A percentile compares a stretch with the other conserved stretches of the same genome.
Evolutionary conservation across 2,113 vertebrate genomes (phyloP).

Genomic region (Rynchops niger): DNA sequence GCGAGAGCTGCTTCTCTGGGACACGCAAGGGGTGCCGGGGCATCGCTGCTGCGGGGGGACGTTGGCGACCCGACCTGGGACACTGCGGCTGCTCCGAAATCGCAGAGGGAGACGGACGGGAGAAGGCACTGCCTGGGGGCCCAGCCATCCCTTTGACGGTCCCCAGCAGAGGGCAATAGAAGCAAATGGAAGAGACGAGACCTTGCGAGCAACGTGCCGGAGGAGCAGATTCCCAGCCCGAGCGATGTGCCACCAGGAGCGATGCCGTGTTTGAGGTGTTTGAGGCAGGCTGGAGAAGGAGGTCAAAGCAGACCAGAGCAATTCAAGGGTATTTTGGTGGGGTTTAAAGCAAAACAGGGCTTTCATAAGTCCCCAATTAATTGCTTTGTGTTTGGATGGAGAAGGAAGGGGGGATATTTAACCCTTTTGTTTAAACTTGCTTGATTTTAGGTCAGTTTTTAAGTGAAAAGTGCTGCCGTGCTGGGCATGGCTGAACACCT

Average conservation of each 20-base stretch:
- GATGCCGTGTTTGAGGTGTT: background rate
- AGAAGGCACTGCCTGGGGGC: background rate
- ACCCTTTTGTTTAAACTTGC: background rate
- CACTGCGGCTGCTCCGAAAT: background rate
- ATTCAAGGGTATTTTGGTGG: background rate
- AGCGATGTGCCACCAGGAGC: background rate
- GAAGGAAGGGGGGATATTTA: background rate
- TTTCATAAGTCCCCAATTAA: background rate
- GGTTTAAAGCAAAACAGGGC: background rate
- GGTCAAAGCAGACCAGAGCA: background rate
- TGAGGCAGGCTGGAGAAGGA: background rate
- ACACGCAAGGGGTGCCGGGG: accelerated
- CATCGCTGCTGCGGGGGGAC: accelerated
- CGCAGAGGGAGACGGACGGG: accelerated
- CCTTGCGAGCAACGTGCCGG: background rate
- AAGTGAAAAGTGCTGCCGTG: background rate
- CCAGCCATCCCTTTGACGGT: background rate
- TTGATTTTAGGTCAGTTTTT: background rate
- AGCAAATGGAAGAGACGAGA: slow-evolving; percentile 39
- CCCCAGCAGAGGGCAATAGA: slow-evolving; percentile 66
- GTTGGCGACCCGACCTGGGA: background rate
- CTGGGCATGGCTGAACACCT: background rate
- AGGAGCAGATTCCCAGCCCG: background rate
- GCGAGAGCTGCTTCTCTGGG: background rate
- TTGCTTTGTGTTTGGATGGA: background rate